Evolutionary conservation across 1,140 invertebrate genomes (phyloP).

Genomic region (Neodiprion pinetum): DNA sequence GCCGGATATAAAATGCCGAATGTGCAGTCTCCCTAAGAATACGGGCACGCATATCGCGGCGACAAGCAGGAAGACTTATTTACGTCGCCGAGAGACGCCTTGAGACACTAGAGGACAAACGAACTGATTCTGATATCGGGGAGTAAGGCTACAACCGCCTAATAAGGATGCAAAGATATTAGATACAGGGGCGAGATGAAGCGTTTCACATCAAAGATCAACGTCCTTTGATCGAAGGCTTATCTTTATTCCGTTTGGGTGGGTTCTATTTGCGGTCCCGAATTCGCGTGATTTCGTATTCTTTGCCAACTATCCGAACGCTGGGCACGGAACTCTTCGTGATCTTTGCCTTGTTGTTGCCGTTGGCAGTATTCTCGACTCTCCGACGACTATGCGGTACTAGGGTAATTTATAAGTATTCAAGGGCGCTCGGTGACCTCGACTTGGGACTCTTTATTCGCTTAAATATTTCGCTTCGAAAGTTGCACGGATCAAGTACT

Average conservation of each 20-base stretch:
- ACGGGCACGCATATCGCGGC: slow-evolving; percentile 23
- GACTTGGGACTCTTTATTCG: neutral
- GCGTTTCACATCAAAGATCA: neutral
- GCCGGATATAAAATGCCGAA: slow-evolving; percentile 27
- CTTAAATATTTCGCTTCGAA: no score
- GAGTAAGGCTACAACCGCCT: no score
- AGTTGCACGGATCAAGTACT: no score
- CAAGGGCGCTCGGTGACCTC: neutral
- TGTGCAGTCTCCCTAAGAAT: slow-evolving; percentile 46
- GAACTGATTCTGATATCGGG: no score
- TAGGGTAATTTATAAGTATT: slow-evolving; percentile 3
- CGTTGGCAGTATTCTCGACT: neutral
- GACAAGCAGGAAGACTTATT: neutral
- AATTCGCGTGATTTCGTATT: neutral
- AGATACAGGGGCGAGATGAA: neutral
- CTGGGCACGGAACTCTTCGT: neutral
- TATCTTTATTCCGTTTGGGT: neutral
- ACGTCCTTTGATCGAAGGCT: neutral
- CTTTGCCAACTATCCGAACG: neutral
- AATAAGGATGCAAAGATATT: neutral
- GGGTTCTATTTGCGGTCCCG: neutral
- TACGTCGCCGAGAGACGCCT: neutral
- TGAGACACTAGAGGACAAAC: no score
- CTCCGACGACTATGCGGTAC: neutral
- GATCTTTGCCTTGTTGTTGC: neutral